Evolutionary conservation across 2,797 vertebrate genomes (phyloP).

Genomic region (Acomys russatus): DNA sequence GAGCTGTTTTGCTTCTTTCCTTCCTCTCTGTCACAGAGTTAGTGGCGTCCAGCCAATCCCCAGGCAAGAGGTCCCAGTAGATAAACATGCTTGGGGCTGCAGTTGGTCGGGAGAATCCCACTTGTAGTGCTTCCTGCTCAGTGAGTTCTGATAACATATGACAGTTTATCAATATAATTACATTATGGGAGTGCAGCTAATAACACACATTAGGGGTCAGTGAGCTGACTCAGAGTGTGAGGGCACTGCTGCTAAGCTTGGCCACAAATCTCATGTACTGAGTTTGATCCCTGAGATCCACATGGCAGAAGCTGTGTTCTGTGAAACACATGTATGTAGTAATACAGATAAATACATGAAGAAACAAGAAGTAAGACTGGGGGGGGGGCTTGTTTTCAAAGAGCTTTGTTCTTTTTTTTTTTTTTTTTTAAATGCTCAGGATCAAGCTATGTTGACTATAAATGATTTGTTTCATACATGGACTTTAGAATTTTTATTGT

Average conservation of each 20-base stretch:
- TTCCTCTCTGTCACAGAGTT: background rate
- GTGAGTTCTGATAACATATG: background rate
- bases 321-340: background rate
- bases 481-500: slow-evolving; percentile 14
- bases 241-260: background rate
- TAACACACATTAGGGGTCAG: background rate
- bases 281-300: background rate
- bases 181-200: background rate
- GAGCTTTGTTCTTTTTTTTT: background rate
- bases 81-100: background rate
- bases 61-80: background rate
- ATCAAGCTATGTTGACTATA: slow-evolving; percentile 1
- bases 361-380: background rate
- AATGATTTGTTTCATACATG: slow-evolving; percentile 38
- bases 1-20: background rate
- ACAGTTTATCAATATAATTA: background rate
- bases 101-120: background rate
- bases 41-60: background rate
- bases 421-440: slow-evolving; percentile 6
- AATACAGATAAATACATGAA: background rate
- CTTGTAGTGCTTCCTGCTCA: background rate
- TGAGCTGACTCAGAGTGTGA: background rate
- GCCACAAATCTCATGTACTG: background rate
- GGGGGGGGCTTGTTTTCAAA: background rate
- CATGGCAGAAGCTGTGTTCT: background rate